Conservation (phyloP, 1,140 invertebrate species). For the Lutraria rhynchaena region DNA sequence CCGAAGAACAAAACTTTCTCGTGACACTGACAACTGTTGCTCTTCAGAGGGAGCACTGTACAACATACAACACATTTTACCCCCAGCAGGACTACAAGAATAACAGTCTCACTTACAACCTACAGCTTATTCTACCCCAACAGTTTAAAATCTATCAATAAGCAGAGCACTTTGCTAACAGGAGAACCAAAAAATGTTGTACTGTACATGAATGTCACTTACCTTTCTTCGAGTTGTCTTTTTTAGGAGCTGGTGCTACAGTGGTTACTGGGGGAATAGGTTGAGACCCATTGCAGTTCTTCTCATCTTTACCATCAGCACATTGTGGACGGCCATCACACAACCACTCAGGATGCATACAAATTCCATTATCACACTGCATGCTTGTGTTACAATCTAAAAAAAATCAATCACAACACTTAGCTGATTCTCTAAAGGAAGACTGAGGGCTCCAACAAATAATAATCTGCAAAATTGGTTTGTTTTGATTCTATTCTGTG, state of each 20-base stretch:
- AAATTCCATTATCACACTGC: constrained; percentile 63
- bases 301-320: constrained; percentile 68
- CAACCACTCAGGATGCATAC: constrained; percentile 65
- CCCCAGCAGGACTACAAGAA: no score
- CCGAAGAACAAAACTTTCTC: no score
- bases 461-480: not conserved
- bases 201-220: not conserved
- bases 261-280: constrained; percentile 29
- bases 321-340: constrained; percentile 67
- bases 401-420: not conserved
- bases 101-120: not conserved
- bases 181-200: not conserved
- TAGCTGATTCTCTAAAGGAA: not conserved
- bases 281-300: constrained; percentile 34
- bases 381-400: constrained; percentile 25
- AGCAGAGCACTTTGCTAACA: not conserved
- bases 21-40: no score
- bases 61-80: no score
- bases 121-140: not conserved
- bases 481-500: not conserved
- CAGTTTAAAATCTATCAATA: not conserved
- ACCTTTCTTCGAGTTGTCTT: constrained; percentile 28
- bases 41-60: no score
- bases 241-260: not conserved
- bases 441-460: not conserved